Conservation (phyloP, 2,113 vertebrate genomes). For the Excalfactoria chinensis region DNA sequence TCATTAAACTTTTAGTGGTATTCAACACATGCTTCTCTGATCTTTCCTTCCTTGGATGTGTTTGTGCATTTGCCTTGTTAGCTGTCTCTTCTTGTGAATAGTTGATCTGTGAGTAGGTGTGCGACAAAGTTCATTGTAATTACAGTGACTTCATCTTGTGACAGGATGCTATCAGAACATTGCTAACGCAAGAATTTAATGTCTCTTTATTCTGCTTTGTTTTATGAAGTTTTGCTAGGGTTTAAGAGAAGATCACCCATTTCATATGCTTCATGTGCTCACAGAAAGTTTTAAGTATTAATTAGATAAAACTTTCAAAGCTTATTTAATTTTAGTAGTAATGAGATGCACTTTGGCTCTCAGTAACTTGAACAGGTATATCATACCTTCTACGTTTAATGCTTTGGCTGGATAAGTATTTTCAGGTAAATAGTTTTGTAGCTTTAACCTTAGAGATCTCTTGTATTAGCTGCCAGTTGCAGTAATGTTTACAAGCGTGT, state of each 20-base stretch:
- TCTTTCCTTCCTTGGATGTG: neutral
- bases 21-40: neutral
- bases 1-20: neutral
- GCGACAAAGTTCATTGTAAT: neutral
- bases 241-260: neutral
- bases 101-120: neutral
- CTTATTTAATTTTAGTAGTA: neutral
- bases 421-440: neutral
- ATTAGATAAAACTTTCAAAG: neutral
- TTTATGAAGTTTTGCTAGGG: neutral
- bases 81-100: neutral
- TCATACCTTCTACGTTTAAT: neutral
- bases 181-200: neutral
- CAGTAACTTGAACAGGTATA: neutral
- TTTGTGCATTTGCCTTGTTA: neutral
- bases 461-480: neutral
- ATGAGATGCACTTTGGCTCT: neutral
- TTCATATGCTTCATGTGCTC: neutral
- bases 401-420: neutral
- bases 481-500: neutral
- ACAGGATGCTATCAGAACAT: neutral
- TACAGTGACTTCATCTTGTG: neutral
- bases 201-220: neutral
- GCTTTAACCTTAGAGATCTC: neutral
- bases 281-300: neutral